A percentile compares a stretch with the other conserved stretches of the same genome.
phyloP scores from a whole-genome alignment of 2,797 vertebrate species.

The Rhincodon typus region DNA sequence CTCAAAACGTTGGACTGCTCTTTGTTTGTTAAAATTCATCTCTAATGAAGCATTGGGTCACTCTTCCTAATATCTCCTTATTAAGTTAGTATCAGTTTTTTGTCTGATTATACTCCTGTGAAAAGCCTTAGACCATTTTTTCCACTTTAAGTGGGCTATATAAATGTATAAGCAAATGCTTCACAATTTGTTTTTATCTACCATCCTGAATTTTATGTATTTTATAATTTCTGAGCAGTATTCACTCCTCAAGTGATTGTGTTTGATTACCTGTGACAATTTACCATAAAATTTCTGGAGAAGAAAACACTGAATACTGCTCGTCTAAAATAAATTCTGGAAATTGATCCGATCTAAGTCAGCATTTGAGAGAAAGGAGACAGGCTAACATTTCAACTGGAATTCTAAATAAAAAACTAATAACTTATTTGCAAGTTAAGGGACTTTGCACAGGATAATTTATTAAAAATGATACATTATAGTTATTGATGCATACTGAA shows the following conservation, averaged over 20 bases:
- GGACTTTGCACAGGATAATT: not conserved
- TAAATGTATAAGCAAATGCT: not conserved
- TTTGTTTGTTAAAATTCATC: not conserved
- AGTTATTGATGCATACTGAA: not conserved
- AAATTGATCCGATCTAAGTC: not conserved
- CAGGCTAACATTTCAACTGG: not conserved
- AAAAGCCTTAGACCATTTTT: not conserved
- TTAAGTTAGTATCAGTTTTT: not conserved
- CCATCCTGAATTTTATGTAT: not conserved
- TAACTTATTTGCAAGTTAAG: not conserved
- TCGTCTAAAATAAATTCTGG: not conserved
- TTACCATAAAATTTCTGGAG: not conserved
- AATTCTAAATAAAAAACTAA: not conserved
- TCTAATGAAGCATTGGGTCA: not conserved
- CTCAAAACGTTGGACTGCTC: not conserved
- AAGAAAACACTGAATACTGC: not conserved
- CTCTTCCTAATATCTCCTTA: not conserved
- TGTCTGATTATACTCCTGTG: not conserved
- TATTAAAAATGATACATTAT: not conserved
- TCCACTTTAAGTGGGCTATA: not conserved
- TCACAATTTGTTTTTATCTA: not conserved
- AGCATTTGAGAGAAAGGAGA: not conserved
- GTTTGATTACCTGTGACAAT: not conserved
- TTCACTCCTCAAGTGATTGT: not conserved
- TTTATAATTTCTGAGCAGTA: not conserved